Evolutionary conservation across 2,888 invertebrate genomes (phyloP).

Genomic region (Omphaloscelis lunosa): DNA sequence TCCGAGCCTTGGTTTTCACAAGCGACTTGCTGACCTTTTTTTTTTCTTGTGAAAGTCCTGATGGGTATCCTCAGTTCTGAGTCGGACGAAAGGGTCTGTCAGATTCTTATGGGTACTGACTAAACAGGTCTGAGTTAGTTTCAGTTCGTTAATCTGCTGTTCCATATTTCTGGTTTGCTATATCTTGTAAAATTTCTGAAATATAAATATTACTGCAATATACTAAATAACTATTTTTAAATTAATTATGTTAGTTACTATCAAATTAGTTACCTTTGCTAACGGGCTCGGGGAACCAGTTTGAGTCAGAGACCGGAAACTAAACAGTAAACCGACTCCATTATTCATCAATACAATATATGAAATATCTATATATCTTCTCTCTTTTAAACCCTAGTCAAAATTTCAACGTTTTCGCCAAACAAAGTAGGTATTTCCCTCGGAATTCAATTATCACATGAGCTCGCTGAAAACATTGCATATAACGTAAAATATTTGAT

Average conservation of each 20-base stretch:
- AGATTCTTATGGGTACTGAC: not conserved
- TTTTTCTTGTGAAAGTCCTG: not conserved
- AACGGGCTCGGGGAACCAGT: not conserved
- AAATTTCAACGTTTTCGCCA: not conserved
- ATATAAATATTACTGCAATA: not conserved
- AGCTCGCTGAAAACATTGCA: conserved; percentile 35
- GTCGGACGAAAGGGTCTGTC: not conserved
- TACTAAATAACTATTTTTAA: not conserved
- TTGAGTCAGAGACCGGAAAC: conserved; percentile 9
- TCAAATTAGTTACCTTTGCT: conserved; percentile 18
- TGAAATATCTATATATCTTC: not conserved
- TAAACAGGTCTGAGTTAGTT: not conserved
- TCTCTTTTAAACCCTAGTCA: not conserved
- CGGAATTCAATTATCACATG: conserved; percentile 49
- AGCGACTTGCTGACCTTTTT: not conserved
- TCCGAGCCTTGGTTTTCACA: too few species aligned
- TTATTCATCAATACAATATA: not conserved
- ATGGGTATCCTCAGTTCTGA: not conserved
- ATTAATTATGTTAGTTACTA: conserved; percentile 9
- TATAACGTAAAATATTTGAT: conserved; percentile 37
- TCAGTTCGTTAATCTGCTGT: not conserved
- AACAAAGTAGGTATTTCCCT: conserved; percentile 1
- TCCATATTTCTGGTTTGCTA: not conserved
- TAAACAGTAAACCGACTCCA: not conserved
- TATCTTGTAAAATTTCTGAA: not conserved